phyloP scores from a whole-genome alignment of 1,140 invertebrate genomes.

The Conopomorpha cramerella region DNA sequence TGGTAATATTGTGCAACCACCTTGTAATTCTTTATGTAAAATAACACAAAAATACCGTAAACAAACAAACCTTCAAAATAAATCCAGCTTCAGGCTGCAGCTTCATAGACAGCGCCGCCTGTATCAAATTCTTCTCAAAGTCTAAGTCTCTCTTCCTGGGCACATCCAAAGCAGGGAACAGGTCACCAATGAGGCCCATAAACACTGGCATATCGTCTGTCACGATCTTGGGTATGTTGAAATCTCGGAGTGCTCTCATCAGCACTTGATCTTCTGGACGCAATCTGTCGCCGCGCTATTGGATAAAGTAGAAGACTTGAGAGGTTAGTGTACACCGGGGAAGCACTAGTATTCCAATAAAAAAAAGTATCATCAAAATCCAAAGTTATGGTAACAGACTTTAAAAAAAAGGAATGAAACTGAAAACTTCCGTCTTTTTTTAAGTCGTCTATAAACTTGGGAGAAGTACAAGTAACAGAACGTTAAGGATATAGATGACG shows the following conservation, averaged over 20 bases:
- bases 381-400: no score
- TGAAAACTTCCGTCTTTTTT: no score
- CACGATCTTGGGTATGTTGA: constrained; percentile 92
- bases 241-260: constrained; percentile 87
- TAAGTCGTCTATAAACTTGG: no score
- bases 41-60: no score
- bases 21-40: no score
- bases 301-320: no score
- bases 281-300: constrained; percentile 66
- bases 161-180: constrained; percentile 89
- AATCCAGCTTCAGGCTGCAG: constrained; percentile 92
- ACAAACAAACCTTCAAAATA: constrained; percentile 73
- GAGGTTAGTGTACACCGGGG: no score
- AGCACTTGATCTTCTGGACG: constrained; percentile 78
- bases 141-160: constrained; percentile 81
- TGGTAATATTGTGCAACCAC: no score
- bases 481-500: no score
- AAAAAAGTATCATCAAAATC: no score
- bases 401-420: constrained; percentile 5
- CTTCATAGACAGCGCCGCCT: constrained; percentile 80
- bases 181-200: constrained; percentile 88
- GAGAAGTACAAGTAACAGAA: no score
- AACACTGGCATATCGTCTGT: constrained; percentile 89
- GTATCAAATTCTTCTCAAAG: constrained; percentile 80
- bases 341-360: no score